Conservation (phyloP, 2,113 vertebrate genomes). For the Ancistrus triradiatus region DNA sequence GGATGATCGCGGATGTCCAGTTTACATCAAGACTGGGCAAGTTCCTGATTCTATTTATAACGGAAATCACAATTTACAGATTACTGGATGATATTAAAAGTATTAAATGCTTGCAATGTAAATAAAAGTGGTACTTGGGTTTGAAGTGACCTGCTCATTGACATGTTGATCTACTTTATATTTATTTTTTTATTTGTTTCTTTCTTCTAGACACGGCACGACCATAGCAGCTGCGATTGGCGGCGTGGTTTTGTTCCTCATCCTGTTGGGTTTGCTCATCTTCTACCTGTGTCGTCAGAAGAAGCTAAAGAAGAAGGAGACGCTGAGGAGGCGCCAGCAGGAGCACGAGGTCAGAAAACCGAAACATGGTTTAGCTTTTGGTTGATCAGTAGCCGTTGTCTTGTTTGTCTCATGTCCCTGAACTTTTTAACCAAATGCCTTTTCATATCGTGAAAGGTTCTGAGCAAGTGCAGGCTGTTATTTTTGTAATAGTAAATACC, state of each 20-base stretch:
- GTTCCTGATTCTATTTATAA: too few species aligned
- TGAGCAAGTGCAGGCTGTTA: too few species aligned
- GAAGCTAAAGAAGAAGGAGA: slow-evolving; percentile 83
- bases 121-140: too few species aligned
- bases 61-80: too few species aligned
- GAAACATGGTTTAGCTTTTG: not conserved
- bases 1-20: slow-evolving; percentile 84
- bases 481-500: too few species aligned
- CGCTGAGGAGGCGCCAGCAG: slow-evolving; percentile 81
- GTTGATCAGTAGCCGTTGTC: not conserved
- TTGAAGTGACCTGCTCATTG: too few species aligned
- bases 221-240: slow-evolving; percentile 83
- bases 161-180: not conserved
- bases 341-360: slow-evolving; percentile 79
- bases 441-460: too few species aligned
- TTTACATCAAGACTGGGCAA: slow-evolving; percentile 84
- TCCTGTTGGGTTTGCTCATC: slow-evolving; percentile 73
- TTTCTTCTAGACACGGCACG: slow-evolving; percentile 71
- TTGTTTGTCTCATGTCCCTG: too few species aligned
- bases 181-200: not conserved
- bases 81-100: too few species aligned
- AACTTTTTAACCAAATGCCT: too few species aligned
- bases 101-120: too few species aligned
- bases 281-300: slow-evolving; percentile 78
- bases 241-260: slow-evolving; percentile 77